Conservation (phyloP, 2,113 vertebrate species). For the Hipposideros armiger region DNA sequence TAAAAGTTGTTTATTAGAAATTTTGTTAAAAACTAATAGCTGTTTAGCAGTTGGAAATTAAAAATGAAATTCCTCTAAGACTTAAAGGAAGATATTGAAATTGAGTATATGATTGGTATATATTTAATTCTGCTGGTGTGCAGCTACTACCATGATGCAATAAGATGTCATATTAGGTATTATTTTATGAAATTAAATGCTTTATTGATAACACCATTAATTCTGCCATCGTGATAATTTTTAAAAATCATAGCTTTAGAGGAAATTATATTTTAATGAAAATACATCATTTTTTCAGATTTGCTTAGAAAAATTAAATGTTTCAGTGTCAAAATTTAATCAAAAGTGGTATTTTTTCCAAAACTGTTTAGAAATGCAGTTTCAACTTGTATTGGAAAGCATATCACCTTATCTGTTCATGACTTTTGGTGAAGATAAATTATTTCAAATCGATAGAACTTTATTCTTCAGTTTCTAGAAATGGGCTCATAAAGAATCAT, state of each 20-base stretch:
- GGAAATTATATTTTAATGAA: conserved; percentile 38
- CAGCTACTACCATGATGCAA: neutral
- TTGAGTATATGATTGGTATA: neutral
- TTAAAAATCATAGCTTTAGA: neutral
- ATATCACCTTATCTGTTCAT: neutral
- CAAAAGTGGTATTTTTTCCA: neutral
- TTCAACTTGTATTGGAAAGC: conserved; percentile 34
- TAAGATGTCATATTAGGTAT: neutral
- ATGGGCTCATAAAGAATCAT: neutral
- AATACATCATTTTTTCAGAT: neutral
- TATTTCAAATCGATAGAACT: neutral
- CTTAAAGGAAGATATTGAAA: conserved; percentile 3
- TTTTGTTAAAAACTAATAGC: neutral
- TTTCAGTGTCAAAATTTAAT: neutral
- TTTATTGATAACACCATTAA: neutral
- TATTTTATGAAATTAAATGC: conserved; percentile 15
- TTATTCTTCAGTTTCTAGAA: conserved; percentile 33
- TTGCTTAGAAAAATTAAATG: conserved; percentile 38
- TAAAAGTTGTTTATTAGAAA: conserved; percentile 28
- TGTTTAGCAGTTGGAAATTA: neutral
- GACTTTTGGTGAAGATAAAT: neutral
- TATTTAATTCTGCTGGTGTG: neutral
- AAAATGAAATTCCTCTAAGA: conserved; percentile 33
- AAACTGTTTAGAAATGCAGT: neutral
- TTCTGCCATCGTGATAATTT: conserved; percentile 1